Percentiles rank a stretch among this genome's conserved stretches.
phyloP scores from a whole-genome alignment of 2,888 invertebrate species.

The Lepidocyrtinus sp. region DNA sequence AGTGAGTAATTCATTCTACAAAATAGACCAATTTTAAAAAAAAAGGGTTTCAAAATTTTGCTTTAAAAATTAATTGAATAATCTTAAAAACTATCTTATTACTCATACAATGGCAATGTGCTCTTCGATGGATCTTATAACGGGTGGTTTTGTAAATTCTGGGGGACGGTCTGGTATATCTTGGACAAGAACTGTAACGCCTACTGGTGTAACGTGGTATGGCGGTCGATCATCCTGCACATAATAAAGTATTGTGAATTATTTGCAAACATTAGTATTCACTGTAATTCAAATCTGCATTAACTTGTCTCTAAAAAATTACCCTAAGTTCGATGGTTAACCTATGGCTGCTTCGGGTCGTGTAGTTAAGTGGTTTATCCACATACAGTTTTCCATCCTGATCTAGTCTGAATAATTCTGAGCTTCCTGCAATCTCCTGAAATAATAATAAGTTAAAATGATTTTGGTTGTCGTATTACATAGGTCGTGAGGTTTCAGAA shows the following conservation, averaged over 20 bases:
- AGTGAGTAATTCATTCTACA: slow-evolving; percentile 15
- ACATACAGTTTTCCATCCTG: slow-evolving; percentile 15
- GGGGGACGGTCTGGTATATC: slow-evolving; percentile 48
- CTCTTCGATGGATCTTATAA: slow-evolving; percentile 10
- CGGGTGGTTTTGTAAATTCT: slow-evolving; percentile 31
- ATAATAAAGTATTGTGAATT: too few species aligned
- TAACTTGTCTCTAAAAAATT: background rate
- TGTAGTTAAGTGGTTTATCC: slow-evolving; percentile 20
- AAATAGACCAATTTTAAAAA: too few species aligned
- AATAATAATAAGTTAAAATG: too few species aligned
- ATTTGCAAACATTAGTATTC: too few species aligned
- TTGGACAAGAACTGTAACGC: slow-evolving; percentile 20
- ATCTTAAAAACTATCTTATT: background rate
- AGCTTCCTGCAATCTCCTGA: too few species aligned
- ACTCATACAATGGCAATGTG: slow-evolving; percentile 12
- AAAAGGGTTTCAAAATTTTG: background rate
- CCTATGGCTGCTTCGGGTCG: slow-evolving; percentile 18
- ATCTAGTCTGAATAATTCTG: slow-evolving; percentile 32
- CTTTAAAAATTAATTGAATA: background rate
- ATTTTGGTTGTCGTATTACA: too few species aligned
- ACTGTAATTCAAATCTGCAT: background rate
- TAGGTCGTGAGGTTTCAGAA: too few species aligned
- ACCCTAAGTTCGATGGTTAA: slow-evolving; percentile 21
- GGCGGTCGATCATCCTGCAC: background rate
- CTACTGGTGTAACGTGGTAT: background rate